Evolutionary conservation across 2,797 vertebrate species (phyloP).

Genomic region (Pangasius sanitwongsei): DNA sequence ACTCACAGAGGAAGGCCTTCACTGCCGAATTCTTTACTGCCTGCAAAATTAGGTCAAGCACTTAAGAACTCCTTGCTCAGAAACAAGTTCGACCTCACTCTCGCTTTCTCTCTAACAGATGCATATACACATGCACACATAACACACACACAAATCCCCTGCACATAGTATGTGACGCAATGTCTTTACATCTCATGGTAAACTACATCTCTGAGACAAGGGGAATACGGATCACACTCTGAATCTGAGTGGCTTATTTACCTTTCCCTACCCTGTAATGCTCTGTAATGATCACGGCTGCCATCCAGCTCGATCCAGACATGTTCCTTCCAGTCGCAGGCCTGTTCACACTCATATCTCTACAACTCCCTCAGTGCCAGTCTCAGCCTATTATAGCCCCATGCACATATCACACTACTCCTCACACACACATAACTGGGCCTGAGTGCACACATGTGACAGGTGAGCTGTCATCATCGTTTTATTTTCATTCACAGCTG

Average conservation of each 20-base stretch:
- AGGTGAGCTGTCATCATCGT: constrained; percentile 32
- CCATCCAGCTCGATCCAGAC: constrained; percentile 20
- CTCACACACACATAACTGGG: constrained; percentile 15
- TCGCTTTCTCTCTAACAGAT: constrained; percentile 28
- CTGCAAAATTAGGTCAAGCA: constrained; percentile 82
- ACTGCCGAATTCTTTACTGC: constrained; percentile 75
- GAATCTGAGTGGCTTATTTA: constrained; percentile 39
- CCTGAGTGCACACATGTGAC: constrained; percentile 34
- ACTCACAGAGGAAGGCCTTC: constrained; percentile 79
- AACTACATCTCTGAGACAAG: constrained; percentile 33
- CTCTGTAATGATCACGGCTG: constrained; percentile 38
- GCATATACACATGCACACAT: constrained; percentile 6
- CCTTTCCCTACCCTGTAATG: constrained; percentile 24
- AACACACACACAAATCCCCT: not conserved
- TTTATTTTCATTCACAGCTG: constrained; percentile 45
- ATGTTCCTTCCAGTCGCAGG: constrained; percentile 18
- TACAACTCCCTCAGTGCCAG: constrained; percentile 42
- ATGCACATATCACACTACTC: constrained; percentile 25
- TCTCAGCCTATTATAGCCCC: constrained; percentile 38
- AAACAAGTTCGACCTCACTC: constrained; percentile 50
- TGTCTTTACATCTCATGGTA: constrained; percentile 32
- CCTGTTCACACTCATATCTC: constrained; percentile 49
- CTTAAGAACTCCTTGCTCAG: constrained; percentile 74
- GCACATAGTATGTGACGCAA: constrained; percentile 25
- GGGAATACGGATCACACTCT: constrained; percentile 31